These are phyloP conservation scores for Agrotis clavis DNA, from an alignment of 2,888 invertebrate genomes.

Conservation along the genomic window DNA sequence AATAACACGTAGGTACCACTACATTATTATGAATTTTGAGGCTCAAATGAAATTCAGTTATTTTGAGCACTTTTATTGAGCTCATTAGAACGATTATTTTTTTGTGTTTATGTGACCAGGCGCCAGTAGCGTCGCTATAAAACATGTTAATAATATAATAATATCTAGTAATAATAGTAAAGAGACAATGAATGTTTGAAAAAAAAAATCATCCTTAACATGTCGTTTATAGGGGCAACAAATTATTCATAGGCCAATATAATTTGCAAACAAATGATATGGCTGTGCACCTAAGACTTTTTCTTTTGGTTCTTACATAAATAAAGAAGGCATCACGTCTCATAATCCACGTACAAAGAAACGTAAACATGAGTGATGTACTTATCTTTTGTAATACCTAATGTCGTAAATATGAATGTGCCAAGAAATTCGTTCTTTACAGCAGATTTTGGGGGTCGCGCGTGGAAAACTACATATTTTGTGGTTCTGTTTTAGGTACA, in stretches of 20 bases:
- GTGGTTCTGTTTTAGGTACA: slow-evolving; percentile 64
- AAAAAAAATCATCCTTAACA: slow-evolving; percentile 38
- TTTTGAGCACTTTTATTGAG: slow-evolving; percentile 30
- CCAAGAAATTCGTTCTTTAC: slow-evolving; percentile 71
- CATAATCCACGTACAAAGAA: slow-evolving; percentile 89
- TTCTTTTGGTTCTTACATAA: slow-evolving; percentile 80
- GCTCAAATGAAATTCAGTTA: not conserved
- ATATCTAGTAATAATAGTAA: slow-evolving; percentile 3
- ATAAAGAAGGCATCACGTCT: slow-evolving; percentile 85
- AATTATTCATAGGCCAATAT: slow-evolving; percentile 85
- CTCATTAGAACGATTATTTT: slow-evolving; percentile 29
- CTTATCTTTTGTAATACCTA: slow-evolving; percentile 85
- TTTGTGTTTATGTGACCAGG: slow-evolving; percentile 31
- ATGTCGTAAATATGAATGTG: slow-evolving; percentile 86
- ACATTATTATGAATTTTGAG: slow-evolving; percentile 9
- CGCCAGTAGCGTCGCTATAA: slow-evolving; percentile 29
- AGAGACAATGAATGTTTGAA: slow-evolving; percentile 1
- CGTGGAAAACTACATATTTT: slow-evolving; percentile 67
- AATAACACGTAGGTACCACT: slow-evolving; percentile 4
- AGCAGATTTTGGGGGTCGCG: slow-evolving; percentile 68
- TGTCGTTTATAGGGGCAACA: slow-evolving; percentile 59
- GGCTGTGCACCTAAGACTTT: slow-evolving; percentile 77
- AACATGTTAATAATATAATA: slow-evolving; percentile 47
- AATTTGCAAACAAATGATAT: slow-evolving; percentile 84
- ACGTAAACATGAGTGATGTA: slow-evolving; percentile 86